Conservation (phyloP, 2,888 invertebrate species). For the Tortricodes alternella region DNA sequence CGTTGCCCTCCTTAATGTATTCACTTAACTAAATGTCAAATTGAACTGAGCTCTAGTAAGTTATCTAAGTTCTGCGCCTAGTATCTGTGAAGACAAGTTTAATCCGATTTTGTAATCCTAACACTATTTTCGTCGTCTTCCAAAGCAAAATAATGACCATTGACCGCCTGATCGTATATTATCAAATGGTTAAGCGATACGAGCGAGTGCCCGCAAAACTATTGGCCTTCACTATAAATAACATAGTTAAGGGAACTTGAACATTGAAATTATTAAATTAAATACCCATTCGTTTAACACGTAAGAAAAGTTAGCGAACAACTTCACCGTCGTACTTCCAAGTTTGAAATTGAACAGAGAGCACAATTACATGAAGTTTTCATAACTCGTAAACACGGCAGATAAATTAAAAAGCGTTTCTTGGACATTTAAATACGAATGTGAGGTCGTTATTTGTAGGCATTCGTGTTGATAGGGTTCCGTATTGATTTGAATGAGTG, state of each 20-base stretch:
- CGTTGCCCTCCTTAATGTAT: background rate
- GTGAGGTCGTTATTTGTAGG: constrained; percentile 26
- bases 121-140: too few species aligned
- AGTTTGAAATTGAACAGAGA: constrained; percentile 28
- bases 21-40: too few species aligned
- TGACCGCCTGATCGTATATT: background rate
- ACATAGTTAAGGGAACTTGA: background rate
- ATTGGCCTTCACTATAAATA: background rate
- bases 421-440: constrained; percentile 7
- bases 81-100: too few species aligned
- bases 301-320: constrained; percentile 15
- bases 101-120: too few species aligned
- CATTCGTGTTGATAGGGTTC: constrained; percentile 4
- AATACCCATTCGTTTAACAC: background rate
- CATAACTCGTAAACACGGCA: constrained; percentile 19
- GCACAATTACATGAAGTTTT: constrained; percentile 20
- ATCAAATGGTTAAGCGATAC: background rate
- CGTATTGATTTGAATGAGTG: constrained; percentile 39
- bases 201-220: background rate
- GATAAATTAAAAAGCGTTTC: constrained; percentile 24
- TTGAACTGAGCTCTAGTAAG: background rate
- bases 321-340: constrained; percentile 15
- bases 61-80: too few species aligned
- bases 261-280: background rate
- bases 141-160: background rate